phyloP scores from a whole-genome alignment of 2,113 vertebrate species.

The Ameiurus melas region DNA sequence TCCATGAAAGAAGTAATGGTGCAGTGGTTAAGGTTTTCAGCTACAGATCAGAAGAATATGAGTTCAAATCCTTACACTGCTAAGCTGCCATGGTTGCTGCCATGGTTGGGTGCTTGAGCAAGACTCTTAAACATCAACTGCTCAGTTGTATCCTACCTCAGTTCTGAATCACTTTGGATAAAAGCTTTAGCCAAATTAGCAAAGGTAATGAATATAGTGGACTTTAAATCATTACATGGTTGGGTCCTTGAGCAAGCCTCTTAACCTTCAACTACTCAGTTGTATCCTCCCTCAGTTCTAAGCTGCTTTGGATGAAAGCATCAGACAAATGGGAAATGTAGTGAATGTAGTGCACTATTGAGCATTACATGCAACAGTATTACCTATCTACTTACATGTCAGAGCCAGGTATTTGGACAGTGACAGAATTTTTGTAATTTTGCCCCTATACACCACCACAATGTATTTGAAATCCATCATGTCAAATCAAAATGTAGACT shows the following conservation, averaged over 20 bases:
- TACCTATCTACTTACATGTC: neutral
- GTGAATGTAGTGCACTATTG: neutral
- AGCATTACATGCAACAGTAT: neutral
- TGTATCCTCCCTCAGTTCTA: neutral
- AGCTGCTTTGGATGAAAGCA: neutral
- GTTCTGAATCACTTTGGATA: neutral
- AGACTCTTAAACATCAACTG: neutral
- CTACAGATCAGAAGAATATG: neutral
- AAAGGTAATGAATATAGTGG: neutral
- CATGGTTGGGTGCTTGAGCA: neutral
- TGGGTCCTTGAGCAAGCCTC: neutral
- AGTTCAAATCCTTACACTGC: neutral
- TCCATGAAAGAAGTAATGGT: neutral
- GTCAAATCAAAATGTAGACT: too few relatives aligned
- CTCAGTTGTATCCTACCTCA: neutral
- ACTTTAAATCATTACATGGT: neutral
- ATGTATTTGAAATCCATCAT: too few relatives aligned
- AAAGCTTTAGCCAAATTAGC: constrained; percentile 19
- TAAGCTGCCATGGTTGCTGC: neutral
- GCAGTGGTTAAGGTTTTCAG: neutral
- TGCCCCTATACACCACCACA: too few relatives aligned
- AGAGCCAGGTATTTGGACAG: too few relatives aligned
- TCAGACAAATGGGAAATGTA: neutral
- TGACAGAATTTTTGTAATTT: too few relatives aligned
- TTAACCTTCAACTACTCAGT: neutral